phyloP scores from a whole-genome alignment of 2,888 invertebrate genomes.

The Clitarchus hookeri region DNA sequence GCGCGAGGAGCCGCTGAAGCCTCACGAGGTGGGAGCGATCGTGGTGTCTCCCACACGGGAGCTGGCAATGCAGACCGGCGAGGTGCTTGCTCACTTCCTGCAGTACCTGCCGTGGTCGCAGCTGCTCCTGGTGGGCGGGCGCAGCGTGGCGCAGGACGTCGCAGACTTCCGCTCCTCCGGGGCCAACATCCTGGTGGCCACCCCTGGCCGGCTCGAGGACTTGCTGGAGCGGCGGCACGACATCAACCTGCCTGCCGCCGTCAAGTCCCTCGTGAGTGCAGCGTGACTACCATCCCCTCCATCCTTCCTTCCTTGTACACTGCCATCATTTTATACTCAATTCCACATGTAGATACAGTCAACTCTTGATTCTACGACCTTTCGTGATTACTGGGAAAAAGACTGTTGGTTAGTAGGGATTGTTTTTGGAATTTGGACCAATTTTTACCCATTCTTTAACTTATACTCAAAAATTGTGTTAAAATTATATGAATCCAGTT shows the following conservation, averaged over 20 bases:
- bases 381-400: too few relatives aligned
- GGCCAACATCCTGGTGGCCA: conserved; percentile 88
- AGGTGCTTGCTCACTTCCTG: conserved; percentile 62
- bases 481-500: too few relatives aligned
- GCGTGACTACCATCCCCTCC: background rate
- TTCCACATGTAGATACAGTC: background rate
- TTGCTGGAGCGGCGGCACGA: conserved; percentile 72
- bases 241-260: conserved; percentile 69
- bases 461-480: too few relatives aligned
- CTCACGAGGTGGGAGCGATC: conserved; percentile 81
- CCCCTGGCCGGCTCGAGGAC: conserved; percentile 93
- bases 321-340: background rate
- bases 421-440: too few relatives aligned
- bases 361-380: too few relatives aligned
- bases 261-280: conserved; percentile 75
- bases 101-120: conserved; percentile 56
- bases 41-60: conserved; percentile 96
- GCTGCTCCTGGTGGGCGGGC: conserved; percentile 80
- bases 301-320: too few relatives aligned
- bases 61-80: conserved; percentile 86
- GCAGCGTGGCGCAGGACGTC: conserved; percentile 76
- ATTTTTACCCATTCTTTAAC: too few relatives aligned
- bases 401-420: too few relatives aligned
- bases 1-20: conserved; percentile 66
- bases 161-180: conserved; percentile 68